These are phyloP conservation scores for Spinus olivaceus DNA, from an alignment of 2,797 vertebrate species.

Conservation along the genomic window DNA sequence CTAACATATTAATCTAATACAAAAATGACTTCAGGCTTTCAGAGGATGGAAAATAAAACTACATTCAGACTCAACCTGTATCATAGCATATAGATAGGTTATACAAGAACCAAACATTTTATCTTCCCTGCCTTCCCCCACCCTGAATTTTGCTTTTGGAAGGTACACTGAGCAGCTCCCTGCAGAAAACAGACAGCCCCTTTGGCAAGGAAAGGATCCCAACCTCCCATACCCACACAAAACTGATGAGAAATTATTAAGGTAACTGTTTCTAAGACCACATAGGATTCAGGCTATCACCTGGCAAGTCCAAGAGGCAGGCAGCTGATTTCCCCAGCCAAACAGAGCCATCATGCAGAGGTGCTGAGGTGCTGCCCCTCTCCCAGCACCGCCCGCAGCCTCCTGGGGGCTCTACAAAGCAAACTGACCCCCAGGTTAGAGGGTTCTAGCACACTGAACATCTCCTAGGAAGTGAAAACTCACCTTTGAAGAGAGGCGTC, in stretches of 20 bases:
- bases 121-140: not conserved
- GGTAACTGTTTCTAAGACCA: not conserved
- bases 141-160: not conserved
- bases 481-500: slow-evolving; percentile 91
- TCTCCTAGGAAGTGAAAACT: not conserved
- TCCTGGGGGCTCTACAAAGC: not conserved
- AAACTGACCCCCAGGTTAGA: fast-evolving
- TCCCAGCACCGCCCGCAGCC: not conserved
- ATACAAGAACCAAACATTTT: not conserved
- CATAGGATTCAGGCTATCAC: not conserved
- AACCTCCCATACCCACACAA: not conserved
- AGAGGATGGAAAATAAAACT: not conserved
- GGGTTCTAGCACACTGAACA: not conserved
- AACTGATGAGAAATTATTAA: not conserved
- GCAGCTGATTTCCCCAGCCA: not conserved
- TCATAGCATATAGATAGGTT: not conserved
- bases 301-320: not conserved
- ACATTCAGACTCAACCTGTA: not conserved
- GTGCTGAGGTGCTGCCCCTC: no score
- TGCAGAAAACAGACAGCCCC: not conserved
- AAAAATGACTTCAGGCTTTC: not conserved
- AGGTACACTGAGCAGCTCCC: not conserved
- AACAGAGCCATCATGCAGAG: fast-evolving
- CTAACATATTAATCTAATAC: not conserved
- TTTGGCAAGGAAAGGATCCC: not conserved